Conservation (phyloP, 2,888 invertebrate genomes). For the Drosophila infuscata region DNA sequence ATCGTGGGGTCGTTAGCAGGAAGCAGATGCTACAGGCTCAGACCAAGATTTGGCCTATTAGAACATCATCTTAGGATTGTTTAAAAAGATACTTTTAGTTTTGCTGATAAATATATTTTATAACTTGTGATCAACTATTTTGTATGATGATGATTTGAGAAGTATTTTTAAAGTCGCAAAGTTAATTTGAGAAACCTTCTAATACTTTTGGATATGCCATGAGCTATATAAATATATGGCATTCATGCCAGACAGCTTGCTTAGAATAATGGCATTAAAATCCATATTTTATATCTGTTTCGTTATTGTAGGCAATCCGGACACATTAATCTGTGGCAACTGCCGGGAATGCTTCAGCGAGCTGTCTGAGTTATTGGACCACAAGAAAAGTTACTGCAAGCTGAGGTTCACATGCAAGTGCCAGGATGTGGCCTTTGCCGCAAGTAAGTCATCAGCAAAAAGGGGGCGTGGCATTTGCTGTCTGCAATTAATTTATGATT, state of each 20-base stretch:
- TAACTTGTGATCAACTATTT: background rate
- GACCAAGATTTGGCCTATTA: constrained; percentile 48
- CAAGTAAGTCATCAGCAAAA: constrained; percentile 83
- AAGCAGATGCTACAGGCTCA: constrained; percentile 45
- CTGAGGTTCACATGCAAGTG: constrained; percentile 90
- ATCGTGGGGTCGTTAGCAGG: constrained; percentile 9
- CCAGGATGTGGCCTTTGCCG: constrained; percentile 86
- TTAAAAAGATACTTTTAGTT: background rate
- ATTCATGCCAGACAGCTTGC: background rate
- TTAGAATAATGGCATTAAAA: constrained; percentile 17
- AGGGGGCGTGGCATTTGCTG: constrained; percentile 46
- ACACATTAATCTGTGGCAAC: constrained; percentile 92
- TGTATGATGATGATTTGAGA: background rate
- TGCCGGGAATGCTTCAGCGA: constrained; percentile 91
- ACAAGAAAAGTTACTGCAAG: constrained; percentile 91
- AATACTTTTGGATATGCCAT: background rate
- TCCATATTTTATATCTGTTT: constrained; percentile 36
- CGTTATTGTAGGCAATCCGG: constrained; percentile 88
- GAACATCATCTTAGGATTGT: background rate
- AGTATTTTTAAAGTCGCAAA: background rate
- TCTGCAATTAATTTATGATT: constrained; percentile 84
- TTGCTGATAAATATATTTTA: constrained; percentile 18
- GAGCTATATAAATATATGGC: too few species aligned
- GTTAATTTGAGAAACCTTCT: background rate
- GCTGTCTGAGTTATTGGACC: constrained; percentile 90